These are phyloP conservation scores for Chloebia gouldiae DNA, from an alignment of 2,113 vertebrate species.

Conservation along the genomic window DNA sequence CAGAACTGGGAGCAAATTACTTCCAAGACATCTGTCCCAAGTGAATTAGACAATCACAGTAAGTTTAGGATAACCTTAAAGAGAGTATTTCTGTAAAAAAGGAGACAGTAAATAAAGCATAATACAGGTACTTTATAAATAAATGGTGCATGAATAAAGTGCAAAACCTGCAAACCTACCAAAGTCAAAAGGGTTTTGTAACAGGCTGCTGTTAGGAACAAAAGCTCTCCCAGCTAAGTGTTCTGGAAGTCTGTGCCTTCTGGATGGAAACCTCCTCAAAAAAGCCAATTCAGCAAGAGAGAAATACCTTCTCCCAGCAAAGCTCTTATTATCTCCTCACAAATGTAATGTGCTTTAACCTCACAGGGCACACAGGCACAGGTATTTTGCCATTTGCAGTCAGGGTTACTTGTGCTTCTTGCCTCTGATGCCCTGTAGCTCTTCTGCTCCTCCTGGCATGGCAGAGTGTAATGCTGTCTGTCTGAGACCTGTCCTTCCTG, in stretches of 20 bases:
- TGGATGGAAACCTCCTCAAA: background rate
- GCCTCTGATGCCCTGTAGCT: background rate
- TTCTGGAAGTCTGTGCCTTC: background rate
- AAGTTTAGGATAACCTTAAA: background rate
- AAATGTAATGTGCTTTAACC: background rate
- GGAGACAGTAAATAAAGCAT: background rate
- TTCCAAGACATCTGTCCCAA: background rate
- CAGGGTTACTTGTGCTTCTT: background rate
- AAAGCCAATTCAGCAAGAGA: background rate
- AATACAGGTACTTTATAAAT: background rate
- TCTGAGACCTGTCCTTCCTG: background rate
- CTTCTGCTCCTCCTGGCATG: background rate
- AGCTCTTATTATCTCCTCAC: background rate
- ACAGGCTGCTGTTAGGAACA: background rate
- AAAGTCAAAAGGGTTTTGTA: background rate
- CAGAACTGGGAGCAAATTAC: background rate
- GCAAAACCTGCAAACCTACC: background rate
- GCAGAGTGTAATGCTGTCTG: background rate
- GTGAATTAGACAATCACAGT: background rate
- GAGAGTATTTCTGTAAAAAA: background rate
- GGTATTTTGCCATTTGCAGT: background rate
- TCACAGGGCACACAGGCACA: background rate
- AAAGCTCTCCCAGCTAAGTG: background rate
- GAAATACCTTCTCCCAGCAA: background rate
- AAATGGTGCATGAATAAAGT: background rate